phyloP scores from a whole-genome alignment of 2,888 invertebrate genomes.

The Nomada lathburiana region DNA sequence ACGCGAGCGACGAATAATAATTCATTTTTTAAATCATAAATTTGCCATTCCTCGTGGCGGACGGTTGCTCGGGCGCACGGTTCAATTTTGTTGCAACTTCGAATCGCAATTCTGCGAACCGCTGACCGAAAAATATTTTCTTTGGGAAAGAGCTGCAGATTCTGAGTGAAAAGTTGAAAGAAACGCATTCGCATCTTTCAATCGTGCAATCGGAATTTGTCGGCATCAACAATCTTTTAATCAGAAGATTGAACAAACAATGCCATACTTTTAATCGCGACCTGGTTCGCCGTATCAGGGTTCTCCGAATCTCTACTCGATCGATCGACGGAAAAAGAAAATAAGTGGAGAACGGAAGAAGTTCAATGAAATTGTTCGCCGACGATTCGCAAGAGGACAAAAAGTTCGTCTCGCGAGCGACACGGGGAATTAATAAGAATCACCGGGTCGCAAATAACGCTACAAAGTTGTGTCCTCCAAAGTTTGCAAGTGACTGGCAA shows the following conservation, averaged over 20 bases:
- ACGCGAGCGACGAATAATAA: slow-evolving; percentile 38
- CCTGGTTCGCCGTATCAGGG: no score
- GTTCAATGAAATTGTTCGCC: slow-evolving; percentile 21
- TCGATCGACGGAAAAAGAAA: not conserved
- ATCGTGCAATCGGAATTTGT: no score
- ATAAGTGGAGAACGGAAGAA: not conserved
- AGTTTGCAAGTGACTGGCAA: slow-evolving; percentile 33
- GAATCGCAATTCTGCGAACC: not conserved
- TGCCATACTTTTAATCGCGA: slow-evolving; percentile 4
- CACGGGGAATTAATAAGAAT: slow-evolving; percentile 46
- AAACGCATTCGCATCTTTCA: not conserved
- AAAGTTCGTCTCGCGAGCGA: not conserved
- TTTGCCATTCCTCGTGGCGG: not conserved
- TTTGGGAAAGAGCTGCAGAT: no score
- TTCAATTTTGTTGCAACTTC: slow-evolving; percentile 8
- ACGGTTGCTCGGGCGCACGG: not conserved
- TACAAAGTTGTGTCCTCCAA: slow-evolving; percentile 44
- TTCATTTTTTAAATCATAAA: slow-evolving; percentile 34
- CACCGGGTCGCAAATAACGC: slow-evolving; percentile 44
- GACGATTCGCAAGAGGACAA: slow-evolving; percentile 1
- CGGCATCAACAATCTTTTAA: no score
- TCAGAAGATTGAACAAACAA: not conserved
- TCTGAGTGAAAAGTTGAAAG: no score
- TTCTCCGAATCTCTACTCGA: not conserved
- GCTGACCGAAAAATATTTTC: not conserved